Percentiles rank a stretch among this genome's conserved stretches.
phyloP scores from a whole-genome alignment of 2,888 invertebrate genomes.

The Parnassius mnemosyne region DNA sequence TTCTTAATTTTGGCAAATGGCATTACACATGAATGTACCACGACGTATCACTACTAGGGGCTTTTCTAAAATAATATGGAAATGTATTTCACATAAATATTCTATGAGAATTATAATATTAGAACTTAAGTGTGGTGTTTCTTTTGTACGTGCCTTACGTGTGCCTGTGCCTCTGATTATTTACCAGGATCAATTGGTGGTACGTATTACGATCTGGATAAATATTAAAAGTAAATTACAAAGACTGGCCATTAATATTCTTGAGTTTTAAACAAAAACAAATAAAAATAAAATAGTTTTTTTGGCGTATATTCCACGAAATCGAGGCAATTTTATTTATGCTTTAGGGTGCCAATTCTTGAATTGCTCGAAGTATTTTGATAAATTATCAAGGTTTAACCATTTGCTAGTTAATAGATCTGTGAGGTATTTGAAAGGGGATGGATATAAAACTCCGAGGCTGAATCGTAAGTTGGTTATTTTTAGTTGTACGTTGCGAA shows the following conservation, averaged over 20 bases:
- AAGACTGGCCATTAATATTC: neutral
- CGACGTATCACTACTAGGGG: no score
- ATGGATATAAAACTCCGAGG: constrained; percentile 25
- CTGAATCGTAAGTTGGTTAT: constrained; percentile 22
- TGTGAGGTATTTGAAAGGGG: constrained; percentile 30
- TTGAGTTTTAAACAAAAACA: neutral
- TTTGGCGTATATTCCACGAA: constrained; percentile 20
- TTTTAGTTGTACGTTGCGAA: constrained; percentile 52
- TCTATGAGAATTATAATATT: no score
- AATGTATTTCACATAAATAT: no score
- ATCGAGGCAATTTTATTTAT: constrained; percentile 20
- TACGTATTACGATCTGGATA: neutral
- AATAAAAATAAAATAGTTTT: no score
- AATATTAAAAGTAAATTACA: neutral
- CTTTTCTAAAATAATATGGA: no score
- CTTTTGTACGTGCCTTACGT: constrained; percentile 17
- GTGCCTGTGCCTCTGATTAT: constrained; percentile 17
- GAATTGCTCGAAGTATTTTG: constrained; percentile 13
- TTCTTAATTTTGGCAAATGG: no score
- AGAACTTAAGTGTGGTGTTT: neutral
- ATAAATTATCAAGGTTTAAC: constrained; percentile 21
- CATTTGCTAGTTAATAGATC: constrained; percentile 32
- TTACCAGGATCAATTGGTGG: neutral
- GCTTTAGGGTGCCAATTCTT: constrained; percentile 23
- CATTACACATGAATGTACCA: no score